Conservation (phyloP, 2,888 invertebrate species). For the Hypolimnas misippus region DNA sequence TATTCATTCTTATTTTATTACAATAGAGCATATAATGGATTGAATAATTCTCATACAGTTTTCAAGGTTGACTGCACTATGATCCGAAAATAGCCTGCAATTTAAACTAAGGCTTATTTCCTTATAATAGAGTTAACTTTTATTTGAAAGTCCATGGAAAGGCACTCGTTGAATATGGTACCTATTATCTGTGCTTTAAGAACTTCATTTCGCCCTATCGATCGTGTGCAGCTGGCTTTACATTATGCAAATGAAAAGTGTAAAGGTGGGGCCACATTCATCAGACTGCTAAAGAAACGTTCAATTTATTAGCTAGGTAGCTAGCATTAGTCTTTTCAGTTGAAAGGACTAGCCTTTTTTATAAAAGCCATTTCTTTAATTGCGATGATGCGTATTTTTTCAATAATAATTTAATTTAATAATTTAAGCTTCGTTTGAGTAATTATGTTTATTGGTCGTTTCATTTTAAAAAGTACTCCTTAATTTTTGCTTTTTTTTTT, state of each 20-base stretch:
- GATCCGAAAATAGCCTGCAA: background rate
- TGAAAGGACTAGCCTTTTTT: slow-evolving; percentile 11
- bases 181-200: slow-evolving; percentile 25
- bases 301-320: slow-evolving; percentile 23
- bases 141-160: background rate
- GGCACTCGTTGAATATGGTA: slow-evolving; percentile 15
- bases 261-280: slow-evolving; percentile 24
- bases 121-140: background rate
- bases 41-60: background rate
- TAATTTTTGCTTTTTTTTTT: too few species aligned
- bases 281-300: slow-evolving; percentile 15
- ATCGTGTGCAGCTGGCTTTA: slow-evolving; percentile 42
- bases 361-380: background rate
- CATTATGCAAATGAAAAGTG: slow-evolving; percentile 43
- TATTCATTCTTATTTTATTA: background rate
- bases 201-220: slow-evolving; percentile 34
- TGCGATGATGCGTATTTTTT: background rate
- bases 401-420: too few species aligned
- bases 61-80: slow-evolving; percentile 28
- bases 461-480: too few species aligned
- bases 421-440: too few species aligned
- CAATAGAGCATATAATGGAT: slow-evolving; percentile 8
- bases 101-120: background rate
- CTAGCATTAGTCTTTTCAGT: slow-evolving; percentile 20
- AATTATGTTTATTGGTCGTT: too few species aligned